Evolutionary conservation across 2,888 invertebrate species (phyloP).

Genomic region (Nebria salina): DNA sequence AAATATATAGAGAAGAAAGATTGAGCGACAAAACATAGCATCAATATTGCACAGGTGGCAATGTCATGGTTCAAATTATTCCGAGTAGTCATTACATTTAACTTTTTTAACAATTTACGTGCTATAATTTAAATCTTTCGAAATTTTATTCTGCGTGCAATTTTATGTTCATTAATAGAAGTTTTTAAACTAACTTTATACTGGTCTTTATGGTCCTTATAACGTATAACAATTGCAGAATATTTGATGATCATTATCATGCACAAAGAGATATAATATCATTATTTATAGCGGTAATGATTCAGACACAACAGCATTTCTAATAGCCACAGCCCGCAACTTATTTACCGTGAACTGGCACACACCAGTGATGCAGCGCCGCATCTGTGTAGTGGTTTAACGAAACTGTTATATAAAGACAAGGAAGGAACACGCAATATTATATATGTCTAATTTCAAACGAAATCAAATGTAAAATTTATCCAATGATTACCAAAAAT

Average conservation of each 20-base stretch:
- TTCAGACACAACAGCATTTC: not conserved
- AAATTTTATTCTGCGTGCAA: not conserved
- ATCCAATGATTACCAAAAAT: too few species aligned
- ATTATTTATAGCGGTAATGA: not conserved
- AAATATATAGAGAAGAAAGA: too few species aligned
- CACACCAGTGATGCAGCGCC: not conserved
- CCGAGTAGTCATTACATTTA: too few species aligned
- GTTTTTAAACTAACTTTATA: not conserved
- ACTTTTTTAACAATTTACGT: too few species aligned
- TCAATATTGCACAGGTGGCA: too few species aligned
- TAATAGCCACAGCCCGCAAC: not conserved
- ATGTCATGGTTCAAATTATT: too few species aligned
- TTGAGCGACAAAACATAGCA: too few species aligned
- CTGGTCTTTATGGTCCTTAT: not conserved
- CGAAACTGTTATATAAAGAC: not conserved
- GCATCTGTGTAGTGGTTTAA: not conserved
- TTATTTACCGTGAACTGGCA: not conserved
- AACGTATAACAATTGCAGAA: not conserved
- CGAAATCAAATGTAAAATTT: too few species aligned
- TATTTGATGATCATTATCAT: not conserved
- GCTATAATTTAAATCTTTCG: too few species aligned
- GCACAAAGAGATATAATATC: not conserved
- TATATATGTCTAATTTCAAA: not conserved
- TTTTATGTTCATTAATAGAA: not conserved
- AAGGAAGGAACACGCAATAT: not conserved